phyloP scores from a whole-genome alignment of 2,888 invertebrate genomes.

The Ferrisia virgata region DNA sequence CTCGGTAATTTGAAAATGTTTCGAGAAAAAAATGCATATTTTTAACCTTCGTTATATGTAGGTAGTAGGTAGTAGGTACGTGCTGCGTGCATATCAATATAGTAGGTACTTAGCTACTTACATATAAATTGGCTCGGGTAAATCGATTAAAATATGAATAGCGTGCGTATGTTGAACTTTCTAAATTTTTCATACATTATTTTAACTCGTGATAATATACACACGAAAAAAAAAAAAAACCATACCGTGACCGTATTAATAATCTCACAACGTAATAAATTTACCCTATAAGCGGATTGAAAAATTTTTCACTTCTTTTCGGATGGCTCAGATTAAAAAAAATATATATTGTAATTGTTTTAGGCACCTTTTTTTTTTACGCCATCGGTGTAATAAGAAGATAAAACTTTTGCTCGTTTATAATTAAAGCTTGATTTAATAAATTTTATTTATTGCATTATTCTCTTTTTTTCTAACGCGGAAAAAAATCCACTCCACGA shows the following conservation, averaged over 20 bases:
- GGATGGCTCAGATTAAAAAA: not conserved
- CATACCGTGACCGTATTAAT: not conserved
- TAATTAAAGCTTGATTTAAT: conserved; percentile 20
- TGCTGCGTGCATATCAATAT: not conserved
- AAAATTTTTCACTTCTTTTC: not conserved
- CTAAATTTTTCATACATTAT: not conserved
- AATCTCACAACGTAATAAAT: conserved; percentile 10
- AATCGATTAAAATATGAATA: not conserved
- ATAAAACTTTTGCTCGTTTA: conserved; percentile 5
- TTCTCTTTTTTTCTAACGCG: not conserved
- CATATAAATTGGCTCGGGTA: not conserved
- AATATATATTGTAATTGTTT: not conserved
- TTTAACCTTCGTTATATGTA: not conserved
- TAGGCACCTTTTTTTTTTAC: not conserved
- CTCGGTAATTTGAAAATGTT: not conserved
- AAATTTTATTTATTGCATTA: conserved; percentile 1
- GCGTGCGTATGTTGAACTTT: not conserved
- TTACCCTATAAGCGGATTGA: not conserved
- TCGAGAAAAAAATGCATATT: not conserved
- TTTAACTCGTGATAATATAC: not conserved
- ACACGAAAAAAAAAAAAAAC: not conserved
- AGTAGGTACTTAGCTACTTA: not conserved
- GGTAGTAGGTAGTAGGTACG: too few relatives aligned
- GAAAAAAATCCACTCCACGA: not conserved
- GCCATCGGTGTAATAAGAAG: not conserved